These are phyloP conservation scores for Aphrophora alni DNA, from an alignment of 2,888 invertebrate species.

Conservation along the genomic window DNA sequence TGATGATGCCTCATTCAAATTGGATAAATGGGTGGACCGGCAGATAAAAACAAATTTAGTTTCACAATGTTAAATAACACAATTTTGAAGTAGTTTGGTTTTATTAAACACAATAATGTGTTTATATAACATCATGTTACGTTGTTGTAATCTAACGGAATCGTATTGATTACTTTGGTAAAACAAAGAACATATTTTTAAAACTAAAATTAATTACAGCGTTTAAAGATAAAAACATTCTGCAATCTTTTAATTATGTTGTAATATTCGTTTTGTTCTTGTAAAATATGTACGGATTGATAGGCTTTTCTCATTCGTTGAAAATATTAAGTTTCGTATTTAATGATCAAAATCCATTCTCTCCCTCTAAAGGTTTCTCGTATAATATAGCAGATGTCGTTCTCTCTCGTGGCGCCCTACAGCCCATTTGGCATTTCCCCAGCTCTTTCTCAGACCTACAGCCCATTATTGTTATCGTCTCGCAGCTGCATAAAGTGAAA, in stretches of 20 bases:
- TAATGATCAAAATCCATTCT: conserved; percentile 35
- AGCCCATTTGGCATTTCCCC: conserved; percentile 52
- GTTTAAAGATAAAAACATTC: too few relatives aligned
- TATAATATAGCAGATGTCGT: conserved; percentile 44
- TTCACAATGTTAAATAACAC: neutral
- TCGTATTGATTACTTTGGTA: neutral
- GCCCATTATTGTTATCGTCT: conserved; percentile 62
- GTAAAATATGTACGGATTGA: neutral
- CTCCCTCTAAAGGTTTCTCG: conserved; percentile 33
- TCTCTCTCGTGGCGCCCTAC: conserved; percentile 53
- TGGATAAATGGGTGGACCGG: neutral
- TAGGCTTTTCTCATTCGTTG: neutral
- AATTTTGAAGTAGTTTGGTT: too few relatives aligned
- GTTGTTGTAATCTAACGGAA: neutral
- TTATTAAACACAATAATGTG: too few relatives aligned
- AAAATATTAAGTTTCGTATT: neutral
- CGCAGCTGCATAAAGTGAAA: conserved; percentile 61
- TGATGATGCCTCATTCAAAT: conserved; percentile 1
- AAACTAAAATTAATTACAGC: neutral
- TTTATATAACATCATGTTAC: neutral
- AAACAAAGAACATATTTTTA: neutral
- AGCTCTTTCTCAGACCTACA: conserved; percentile 57
- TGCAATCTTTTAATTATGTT: too few relatives aligned
- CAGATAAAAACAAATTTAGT: neutral
- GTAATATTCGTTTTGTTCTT: too few relatives aligned